A percentile compares a stretch with the other conserved stretches of the same genome.
Conservation (phyloP, 2,888 invertebrate genomes). For the Leucoptera coffeella region DNA sequence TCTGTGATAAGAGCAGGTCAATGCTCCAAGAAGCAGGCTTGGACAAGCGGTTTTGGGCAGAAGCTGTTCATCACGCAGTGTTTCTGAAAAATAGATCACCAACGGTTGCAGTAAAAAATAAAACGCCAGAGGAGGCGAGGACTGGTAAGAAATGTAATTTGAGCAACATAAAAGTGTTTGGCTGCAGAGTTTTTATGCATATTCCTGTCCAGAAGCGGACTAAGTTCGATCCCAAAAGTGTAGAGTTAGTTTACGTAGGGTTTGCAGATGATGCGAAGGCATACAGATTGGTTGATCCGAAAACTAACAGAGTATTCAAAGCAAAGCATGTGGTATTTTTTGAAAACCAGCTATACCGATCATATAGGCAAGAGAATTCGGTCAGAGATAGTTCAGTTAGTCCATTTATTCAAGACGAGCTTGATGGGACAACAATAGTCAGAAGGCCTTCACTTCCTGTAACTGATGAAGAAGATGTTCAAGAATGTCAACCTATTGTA, state of each 20-base stretch:
- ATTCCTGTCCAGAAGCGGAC: constrained; percentile 5
- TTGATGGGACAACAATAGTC: no score
- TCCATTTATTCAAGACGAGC: no score
- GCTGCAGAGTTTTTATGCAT: constrained; percentile 7
- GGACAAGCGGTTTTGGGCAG: constrained; percentile 7
- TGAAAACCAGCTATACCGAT: constrained; percentile 4
- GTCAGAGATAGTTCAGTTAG: no score
- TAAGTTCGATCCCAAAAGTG: constrained; percentile 6
- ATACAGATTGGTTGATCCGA: constrained; percentile 6
- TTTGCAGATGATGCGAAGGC: constrained; percentile 4
- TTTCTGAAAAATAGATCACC: constrained; percentile 8
- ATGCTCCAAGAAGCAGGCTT: constrained; percentile 7
- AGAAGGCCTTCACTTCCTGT: no score
- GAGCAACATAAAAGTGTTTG: constrained; percentile 6
- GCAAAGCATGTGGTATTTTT: constrained; percentile 7
- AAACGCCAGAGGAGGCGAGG: constrained; percentile 7
- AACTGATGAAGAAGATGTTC: no score
- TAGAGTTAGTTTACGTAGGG: constrained; percentile 5
- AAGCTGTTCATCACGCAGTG: constrained; percentile 7
- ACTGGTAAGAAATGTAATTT: constrained; percentile 6
- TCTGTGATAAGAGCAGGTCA: constrained; percentile 6
- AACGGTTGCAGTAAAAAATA: constrained; percentile 6
- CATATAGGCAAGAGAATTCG: no score
- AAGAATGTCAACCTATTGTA: no score
- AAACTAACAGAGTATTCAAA: constrained; percentile 5